phyloP scores from a whole-genome alignment of 2,113 vertebrate species.

The Microcebus ravelobensis region DNA sequence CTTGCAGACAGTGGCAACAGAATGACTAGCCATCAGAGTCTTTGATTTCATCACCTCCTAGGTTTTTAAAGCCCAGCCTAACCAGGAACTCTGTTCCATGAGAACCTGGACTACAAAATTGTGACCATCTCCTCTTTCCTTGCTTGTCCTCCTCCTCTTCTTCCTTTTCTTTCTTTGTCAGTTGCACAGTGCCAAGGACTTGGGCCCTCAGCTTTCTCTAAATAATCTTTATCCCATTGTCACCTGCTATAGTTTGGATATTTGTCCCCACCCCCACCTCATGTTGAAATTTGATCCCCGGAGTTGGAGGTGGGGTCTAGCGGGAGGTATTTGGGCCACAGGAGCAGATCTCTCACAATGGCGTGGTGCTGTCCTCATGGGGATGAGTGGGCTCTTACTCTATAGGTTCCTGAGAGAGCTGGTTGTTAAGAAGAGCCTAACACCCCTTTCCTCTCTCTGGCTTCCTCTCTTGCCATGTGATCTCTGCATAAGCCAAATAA shows the following conservation, averaged over 20 bases:
- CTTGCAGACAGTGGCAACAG: neutral
- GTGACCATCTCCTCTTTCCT: neutral
- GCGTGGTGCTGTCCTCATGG: neutral
- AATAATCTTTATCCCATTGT: neutral
- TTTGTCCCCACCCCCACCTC: neutral
- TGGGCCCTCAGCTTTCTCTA: neutral
- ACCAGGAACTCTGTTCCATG: neutral
- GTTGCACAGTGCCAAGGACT: neutral
- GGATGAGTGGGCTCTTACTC: neutral
- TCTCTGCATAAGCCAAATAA: neutral
- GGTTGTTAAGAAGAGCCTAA: neutral
- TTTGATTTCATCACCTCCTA: too few species aligned
- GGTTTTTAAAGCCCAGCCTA: neutral
- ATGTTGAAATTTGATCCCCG: neutral
- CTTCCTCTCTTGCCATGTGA: neutral
- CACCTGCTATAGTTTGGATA: neutral
- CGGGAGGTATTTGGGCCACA: neutral
- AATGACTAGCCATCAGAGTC: neutral
- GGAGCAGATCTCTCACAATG: neutral
- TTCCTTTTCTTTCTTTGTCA: neutral
- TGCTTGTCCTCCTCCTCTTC: neutral
- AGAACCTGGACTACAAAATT: neutral
- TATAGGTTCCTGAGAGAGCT: neutral
- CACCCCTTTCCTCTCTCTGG: neutral
- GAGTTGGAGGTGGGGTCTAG: neutral